Evolutionary conservation across 2,888 invertebrate species (phyloP).

Genomic region (Drosophila kambysellisi): DNA sequence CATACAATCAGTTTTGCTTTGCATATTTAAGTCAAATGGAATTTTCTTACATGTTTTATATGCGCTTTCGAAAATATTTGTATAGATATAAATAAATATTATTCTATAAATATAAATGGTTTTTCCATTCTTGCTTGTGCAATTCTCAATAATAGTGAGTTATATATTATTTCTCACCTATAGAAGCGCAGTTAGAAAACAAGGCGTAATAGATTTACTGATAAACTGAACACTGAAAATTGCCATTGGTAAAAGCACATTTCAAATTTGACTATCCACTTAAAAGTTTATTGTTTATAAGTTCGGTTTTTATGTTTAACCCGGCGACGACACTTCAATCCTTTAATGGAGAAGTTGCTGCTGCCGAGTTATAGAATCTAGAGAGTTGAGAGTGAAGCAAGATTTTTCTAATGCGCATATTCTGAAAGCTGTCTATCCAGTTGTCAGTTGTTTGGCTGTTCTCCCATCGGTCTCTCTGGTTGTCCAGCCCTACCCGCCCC

Average conservation of each 20-base stretch:
- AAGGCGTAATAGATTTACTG: neutral
- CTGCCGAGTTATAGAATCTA: neutral
- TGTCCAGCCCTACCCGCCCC: conserved; percentile 6
- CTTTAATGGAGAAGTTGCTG: neutral
- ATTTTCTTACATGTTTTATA: neutral
- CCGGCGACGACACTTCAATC: neutral
- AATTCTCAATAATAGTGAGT: neutral
- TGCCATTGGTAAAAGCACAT: neutral
- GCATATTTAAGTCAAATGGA: neutral
- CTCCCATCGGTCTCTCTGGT: neutral
- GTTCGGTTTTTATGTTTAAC: neutral
- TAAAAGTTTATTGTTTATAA: neutral
- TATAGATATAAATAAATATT: neutral
- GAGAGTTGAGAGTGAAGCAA: conserved; percentile 22
- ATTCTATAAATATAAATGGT: neutral
- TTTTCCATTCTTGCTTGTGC: neutral
- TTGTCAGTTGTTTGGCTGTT: conserved; percentile 1
- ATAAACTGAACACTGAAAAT: neutral
- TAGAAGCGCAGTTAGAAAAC: neutral
- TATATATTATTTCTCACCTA: neutral
- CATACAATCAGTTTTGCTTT: neutral
- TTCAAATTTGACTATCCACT: neutral
- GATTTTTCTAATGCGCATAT: conserved; percentile 68
- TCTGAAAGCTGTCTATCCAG: conserved; percentile 46
- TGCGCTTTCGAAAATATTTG: neutral